Percentiles rank a stretch among this genome's conserved stretches.
Evolutionary conservation across 2,888 invertebrate genomes (phyloP).

Genomic region (Agrotis puta): DNA sequence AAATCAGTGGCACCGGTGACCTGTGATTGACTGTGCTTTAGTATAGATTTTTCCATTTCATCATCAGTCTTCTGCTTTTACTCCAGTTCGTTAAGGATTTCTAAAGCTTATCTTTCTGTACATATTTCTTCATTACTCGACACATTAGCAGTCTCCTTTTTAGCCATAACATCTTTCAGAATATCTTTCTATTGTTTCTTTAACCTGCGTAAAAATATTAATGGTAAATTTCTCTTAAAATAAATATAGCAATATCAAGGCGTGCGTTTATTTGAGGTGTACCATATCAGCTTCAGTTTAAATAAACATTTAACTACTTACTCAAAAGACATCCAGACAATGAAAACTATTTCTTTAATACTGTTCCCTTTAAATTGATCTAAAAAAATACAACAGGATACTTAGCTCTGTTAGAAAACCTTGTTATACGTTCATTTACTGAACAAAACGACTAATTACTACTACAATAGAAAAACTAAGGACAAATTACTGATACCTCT

Average conservation of each 20-base stretch:
- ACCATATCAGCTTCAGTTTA: neutral
- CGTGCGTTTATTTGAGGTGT: neutral
- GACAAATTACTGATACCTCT: slow-evolving; percentile 13
- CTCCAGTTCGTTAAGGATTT: no score
- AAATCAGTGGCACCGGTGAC: neutral
- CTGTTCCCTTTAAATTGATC: slow-evolving; percentile 6
- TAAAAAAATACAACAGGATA: slow-evolving; percentile 10
- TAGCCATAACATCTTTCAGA: no score
- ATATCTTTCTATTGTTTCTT: no score
- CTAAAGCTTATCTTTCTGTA: no score
- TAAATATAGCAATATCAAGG: no score
- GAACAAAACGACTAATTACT: slow-evolving; percentile 24
- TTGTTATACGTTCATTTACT: slow-evolving; percentile 32
- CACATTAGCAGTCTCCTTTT: no score
- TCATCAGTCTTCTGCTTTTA: no score
- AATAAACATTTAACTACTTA: slow-evolving; percentile 10
- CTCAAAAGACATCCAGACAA: slow-evolving; percentile 8
- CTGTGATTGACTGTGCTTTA: neutral
- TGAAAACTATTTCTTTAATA: slow-evolving; percentile 31
- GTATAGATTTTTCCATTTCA: neutral
- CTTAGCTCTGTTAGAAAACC: slow-evolving; percentile 34
- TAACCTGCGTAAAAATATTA: no score
- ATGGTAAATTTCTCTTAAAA: no score
- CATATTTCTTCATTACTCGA: no score
- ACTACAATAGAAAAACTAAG: slow-evolving; percentile 33